phyloP scores from a whole-genome alignment of 2,113 vertebrate genomes.

The Lamprologus callipterus region DNA sequence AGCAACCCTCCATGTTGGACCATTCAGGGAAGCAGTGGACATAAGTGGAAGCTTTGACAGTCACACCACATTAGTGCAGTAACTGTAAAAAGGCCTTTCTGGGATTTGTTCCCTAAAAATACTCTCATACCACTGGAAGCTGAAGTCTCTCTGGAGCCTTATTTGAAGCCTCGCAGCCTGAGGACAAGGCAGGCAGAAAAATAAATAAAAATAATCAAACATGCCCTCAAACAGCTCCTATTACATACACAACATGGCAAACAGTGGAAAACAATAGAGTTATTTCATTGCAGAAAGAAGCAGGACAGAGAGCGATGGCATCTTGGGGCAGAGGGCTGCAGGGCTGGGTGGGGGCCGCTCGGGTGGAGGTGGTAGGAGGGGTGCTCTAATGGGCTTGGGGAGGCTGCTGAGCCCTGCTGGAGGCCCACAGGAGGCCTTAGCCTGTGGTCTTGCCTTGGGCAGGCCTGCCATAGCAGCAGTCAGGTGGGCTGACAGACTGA shows the following conservation, averaged over 20 bases:
- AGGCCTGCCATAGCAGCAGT: slow-evolving; percentile 69
- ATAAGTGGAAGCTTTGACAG: slow-evolving; percentile 27
- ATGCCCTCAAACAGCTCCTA: slow-evolving; percentile 39
- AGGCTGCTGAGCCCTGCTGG: slow-evolving; percentile 50
- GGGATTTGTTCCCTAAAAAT: slow-evolving; percentile 55
- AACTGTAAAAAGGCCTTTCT: slow-evolving; percentile 42
- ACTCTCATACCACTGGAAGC: slow-evolving; percentile 25
- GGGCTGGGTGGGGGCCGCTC: slow-evolving; percentile 50
- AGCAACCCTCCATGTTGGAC: slow-evolving; percentile 18
- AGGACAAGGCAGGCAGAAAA: slow-evolving; percentile 48
- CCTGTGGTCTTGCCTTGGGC: slow-evolving; percentile 80
- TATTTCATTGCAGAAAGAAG: slow-evolving; percentile 35
- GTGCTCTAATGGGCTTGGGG: slow-evolving; percentile 70
- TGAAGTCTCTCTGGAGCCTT: slow-evolving; percentile 14
- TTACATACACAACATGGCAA: slow-evolving; percentile 43
- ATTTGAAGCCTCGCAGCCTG: slow-evolving; percentile 53
- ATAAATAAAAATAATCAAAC: slow-evolving; percentile 37
- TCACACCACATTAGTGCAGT: slow-evolving; percentile 54
- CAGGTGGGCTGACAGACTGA: slow-evolving; percentile 73
- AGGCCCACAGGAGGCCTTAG: slow-evolving; percentile 71
- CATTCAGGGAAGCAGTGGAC: background rate
- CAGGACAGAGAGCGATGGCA: slow-evolving; percentile 54
- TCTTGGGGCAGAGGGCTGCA: slow-evolving; percentile 59
- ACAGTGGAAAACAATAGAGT: slow-evolving; percentile 55
- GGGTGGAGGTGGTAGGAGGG: slow-evolving; percentile 31